Evolutionary conservation across 2,797 vertebrate species (phyloP), one percentile per base, ranked within the genome.

Genomic region (Lagodon rhomboides): DNA sequence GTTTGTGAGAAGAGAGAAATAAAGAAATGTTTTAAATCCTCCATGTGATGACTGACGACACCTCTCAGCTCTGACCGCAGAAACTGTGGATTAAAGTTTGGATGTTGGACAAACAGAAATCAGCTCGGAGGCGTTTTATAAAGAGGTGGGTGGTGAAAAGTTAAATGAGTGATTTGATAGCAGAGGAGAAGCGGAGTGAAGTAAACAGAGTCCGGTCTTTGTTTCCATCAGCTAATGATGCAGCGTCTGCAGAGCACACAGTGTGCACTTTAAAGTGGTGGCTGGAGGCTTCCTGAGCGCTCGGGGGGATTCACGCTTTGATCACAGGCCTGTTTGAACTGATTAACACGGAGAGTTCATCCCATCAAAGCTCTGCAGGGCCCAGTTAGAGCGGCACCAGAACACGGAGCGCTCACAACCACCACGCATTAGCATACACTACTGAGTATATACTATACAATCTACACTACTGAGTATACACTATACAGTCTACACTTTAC

Each of bases 241-340:
- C 38, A 1, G 70, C 49, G 55, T 77, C 81, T 77, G 75, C 62
- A 56, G 12, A 27, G 79, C 73, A 83, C 87, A 85, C 80, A 83
- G 86, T 87, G 46, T 84, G 77, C 85, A 51, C 76, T 81, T 83
- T 75, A 91, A 84, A 88, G 77, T 70, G 8, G 80, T 23, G 77
- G 88, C 87, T 89, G 15, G 22, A 87, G 84, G 86, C 70, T 65
- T 83, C 70, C 73, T 62, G 5, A 4, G 61, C 27, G 73, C 87
- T 85, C 68, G 27, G 79, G 76, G 76, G 87, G 75, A 69, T 83
- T 77, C 0, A 11, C 76, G 75, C 90, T 94, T 92, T 92, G 91
- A 93, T 93, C 90, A 86, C 64, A 75, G 82, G 65, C 75, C 80
- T 91, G 87, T 87, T 92, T 91, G 87, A 91, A 87, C 86, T 91